Base-by-base conservation (phyloP, 2,797 vertebrate genomes). In the Syngnathus rostellatus region DNA sequence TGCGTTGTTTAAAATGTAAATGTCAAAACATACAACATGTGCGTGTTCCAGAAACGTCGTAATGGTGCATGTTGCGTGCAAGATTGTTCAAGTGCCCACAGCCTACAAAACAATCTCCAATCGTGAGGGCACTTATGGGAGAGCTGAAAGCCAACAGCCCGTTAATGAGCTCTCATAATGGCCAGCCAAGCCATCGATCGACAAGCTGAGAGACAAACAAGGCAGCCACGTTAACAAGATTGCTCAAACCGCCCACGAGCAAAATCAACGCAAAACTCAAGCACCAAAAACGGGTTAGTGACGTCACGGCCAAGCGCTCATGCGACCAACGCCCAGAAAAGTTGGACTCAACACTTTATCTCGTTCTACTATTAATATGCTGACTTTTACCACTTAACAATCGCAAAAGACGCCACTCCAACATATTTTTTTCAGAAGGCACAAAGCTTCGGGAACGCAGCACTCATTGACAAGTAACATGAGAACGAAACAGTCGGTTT, bases 151-250 rank as follows among this genome's bases (percentile, higher is more conserved):
- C 53, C 11, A 62, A 9, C 75, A 38, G 61, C 10, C 61, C 51
- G 81, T 81, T 86, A 85, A 86, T 82, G 85, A 79, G 69, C 17
- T 46, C 64, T 68, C 69, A 55, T 85, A 83, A 88, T 85, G 87
- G 81, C 65, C 55, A 54, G 81, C 65, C 55, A 54, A 68, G 0
- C 8, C 57, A 90, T 90, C 17, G 87, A 90, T 82, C 84, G 68
- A 43, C 11, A 53, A 39, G 65, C 70, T 79, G 54, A 62, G 61
- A 68, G 66, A 6, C 72, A 86, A 80, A 82, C 78, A 83, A 84
- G 79, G 69, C 39, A 71, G 79, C 69, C 39, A 71, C 8, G 31
- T 58, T 37, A 58, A 58, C 55, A 37, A 58, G 25, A 23, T 54
- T 54, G 55, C 37, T 25, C 5, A 63, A 25, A 37, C 25, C 16